Conservation (phyloP, 2,113 vertebrate species). For the Rhinolophus sinicus region DNA sequence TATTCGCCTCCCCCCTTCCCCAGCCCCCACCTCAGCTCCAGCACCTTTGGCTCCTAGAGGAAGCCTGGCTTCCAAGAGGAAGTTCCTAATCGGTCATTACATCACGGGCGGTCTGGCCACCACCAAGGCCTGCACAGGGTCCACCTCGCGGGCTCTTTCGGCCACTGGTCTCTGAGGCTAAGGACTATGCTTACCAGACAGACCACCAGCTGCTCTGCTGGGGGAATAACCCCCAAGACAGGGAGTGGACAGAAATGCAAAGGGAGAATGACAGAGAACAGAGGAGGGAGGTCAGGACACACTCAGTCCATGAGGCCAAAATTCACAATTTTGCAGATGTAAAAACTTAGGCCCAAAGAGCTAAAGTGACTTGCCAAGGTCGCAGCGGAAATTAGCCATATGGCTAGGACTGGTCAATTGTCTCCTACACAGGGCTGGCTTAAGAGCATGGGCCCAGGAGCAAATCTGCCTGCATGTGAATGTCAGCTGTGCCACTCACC, state of each 20-base stretch:
- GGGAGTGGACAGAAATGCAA: background rate
- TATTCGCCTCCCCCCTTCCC: background rate
- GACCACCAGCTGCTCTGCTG: background rate
- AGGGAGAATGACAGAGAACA: background rate
- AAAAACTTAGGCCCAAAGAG: background rate
- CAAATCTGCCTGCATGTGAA: background rate
- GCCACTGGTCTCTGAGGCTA: background rate
- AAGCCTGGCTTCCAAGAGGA: constrained; percentile 71
- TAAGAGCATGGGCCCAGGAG: background rate
- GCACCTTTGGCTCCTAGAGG: constrained; percentile 71
- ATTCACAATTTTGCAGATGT: background rate
- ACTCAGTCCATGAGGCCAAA: background rate
- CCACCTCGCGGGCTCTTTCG: background rate
- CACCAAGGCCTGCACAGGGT: background rate
- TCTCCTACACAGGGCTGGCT: background rate
- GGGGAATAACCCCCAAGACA: background rate
- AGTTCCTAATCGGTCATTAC: constrained; percentile 75
- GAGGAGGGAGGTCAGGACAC: background rate
- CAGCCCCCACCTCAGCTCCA: background rate
- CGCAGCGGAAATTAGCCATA: background rate
- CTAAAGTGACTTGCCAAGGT: background rate
- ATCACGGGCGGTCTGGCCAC: constrained; percentile 44
- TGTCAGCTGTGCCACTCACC: background rate
- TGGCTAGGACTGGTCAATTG: rapidly evolving
- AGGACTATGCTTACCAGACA: background rate